Conservation (phyloP, 1,140 invertebrate species). For the Phenacoccus solenopsis region DNA sequence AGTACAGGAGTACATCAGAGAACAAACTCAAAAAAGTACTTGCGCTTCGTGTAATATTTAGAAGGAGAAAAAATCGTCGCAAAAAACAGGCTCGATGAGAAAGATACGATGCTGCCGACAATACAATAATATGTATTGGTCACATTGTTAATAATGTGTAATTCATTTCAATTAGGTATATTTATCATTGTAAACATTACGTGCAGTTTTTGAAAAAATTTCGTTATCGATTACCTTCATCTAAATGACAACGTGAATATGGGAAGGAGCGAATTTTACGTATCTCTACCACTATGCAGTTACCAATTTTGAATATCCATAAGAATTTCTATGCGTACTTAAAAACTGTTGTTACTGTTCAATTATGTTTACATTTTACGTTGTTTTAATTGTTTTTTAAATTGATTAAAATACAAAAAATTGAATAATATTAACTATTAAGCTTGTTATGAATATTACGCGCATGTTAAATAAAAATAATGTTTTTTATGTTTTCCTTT, state of each 20-base stretch:
- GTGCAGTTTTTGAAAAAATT: no score
- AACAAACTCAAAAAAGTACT: conserved; percentile 42
- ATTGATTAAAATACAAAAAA: not conserved
- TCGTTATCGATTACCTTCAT: no score
- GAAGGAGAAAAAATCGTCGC: no score
- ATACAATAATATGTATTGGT: not conserved
- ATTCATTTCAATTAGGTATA: not conserved
- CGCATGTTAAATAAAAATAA: not conserved
- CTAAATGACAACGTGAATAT: not conserved
- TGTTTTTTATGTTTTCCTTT: not conserved
- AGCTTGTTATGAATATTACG: conserved; percentile 4
- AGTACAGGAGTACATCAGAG: conserved; percentile 51
- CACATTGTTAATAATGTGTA: not conserved
- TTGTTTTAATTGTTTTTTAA: not conserved
- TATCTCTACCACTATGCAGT: not conserved
- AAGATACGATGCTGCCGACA: conserved; percentile 21
- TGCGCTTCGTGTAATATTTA: conserved; percentile 40
- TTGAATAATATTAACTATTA: not conserved
- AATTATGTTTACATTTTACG: not conserved
- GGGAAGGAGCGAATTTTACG: not conserved
- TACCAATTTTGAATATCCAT: not conserved
- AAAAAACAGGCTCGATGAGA: no score
- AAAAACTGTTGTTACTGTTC: not conserved
- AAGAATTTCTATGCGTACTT: not conserved
- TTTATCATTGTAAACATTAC: no score